phyloP scores from a whole-genome alignment of 2,888 invertebrate species.

The Arge pagana region DNA sequence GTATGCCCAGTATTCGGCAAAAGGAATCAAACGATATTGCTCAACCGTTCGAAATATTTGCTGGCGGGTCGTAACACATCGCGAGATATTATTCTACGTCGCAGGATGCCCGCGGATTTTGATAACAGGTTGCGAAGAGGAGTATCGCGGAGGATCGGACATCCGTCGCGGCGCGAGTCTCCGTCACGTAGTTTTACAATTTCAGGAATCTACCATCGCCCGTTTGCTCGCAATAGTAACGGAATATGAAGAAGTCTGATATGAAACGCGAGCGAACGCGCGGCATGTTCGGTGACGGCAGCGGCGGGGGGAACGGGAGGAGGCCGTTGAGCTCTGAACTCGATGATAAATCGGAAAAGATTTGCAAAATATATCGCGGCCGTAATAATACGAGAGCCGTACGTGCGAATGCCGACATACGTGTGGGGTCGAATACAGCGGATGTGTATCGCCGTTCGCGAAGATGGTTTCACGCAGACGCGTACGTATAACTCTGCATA shows the following conservation, averaged over 20 bases:
- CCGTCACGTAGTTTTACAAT: slow-evolving; percentile 31
- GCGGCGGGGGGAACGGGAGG: slow-evolving; percentile 23
- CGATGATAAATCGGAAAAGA: slow-evolving; percentile 53
- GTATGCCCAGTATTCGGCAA: no score
- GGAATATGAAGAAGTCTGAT: slow-evolving; percentile 36
- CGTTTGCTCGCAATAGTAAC: slow-evolving; percentile 39
- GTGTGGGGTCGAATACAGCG: no score
- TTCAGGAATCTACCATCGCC: slow-evolving; percentile 42
- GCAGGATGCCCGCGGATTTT: no score
- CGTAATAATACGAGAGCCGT: slow-evolving; percentile 31
- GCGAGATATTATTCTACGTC: no score
- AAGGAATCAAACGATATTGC: no score
- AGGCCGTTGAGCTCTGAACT: slow-evolving; percentile 28
- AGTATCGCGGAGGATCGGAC: no score
- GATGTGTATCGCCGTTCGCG: background rate
- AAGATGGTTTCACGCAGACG: slow-evolving; percentile 19
- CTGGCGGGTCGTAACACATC: no score
- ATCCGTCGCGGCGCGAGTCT: no score
- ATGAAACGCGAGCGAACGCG: slow-evolving; percentile 31
- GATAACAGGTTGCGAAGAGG: no score
- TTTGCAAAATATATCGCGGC: slow-evolving; percentile 50
- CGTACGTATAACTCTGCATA: slow-evolving; percentile 8
- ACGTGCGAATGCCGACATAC: background rate
- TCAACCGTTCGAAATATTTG: no score
- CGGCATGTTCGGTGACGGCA: slow-evolving; percentile 30